phyloP scores from a whole-genome alignment of 2,797 vertebrate species.

The Diplodus sargus region DNA sequence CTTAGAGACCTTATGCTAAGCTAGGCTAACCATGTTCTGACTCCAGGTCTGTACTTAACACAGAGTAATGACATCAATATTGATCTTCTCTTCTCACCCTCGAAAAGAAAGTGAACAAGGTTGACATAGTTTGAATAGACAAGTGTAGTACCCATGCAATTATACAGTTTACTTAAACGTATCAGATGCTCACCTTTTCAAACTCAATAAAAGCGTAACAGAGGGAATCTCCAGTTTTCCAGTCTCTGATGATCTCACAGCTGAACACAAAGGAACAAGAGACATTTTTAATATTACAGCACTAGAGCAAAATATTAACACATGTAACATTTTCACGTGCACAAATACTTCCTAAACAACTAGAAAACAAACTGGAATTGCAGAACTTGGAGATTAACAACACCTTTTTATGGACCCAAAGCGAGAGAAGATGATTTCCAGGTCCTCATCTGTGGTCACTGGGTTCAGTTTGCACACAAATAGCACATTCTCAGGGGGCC shows the following conservation, averaged over 20 bases:
- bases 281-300: background rate
- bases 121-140: background rate
- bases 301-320: background rate
- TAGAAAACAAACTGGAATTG: background rate
- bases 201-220: slow-evolving; percentile 99
- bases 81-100: background rate
- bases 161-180: background rate
- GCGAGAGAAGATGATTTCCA: slow-evolving; percentile 98
- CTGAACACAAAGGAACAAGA: slow-evolving; percentile 75
- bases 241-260: slow-evolving; percentile 98
- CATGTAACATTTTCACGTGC: background rate
- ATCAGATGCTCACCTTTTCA: slow-evolving; percentile 90
- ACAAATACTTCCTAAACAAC: background rate
- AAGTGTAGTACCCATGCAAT: background rate
- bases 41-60: background rate
- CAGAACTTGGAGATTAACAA: background rate
- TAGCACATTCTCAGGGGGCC: slow-evolving; percentile 94
- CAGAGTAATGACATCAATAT: background rate
- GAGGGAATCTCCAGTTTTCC: slow-evolving; percentile 96
- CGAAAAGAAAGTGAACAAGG: background rate
- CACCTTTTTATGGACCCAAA: slow-evolving; percentile 95
- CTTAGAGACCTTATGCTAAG: no score
- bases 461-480: slow-evolving; percentile 99
- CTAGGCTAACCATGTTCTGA: background rate
- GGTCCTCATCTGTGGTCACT: slow-evolving; percentile 96